Percentiles rank a stretch among this genome's conserved stretches.
Conservation (phyloP, 2,888 invertebrate genomes). For the Busseola fusca region DNA sequence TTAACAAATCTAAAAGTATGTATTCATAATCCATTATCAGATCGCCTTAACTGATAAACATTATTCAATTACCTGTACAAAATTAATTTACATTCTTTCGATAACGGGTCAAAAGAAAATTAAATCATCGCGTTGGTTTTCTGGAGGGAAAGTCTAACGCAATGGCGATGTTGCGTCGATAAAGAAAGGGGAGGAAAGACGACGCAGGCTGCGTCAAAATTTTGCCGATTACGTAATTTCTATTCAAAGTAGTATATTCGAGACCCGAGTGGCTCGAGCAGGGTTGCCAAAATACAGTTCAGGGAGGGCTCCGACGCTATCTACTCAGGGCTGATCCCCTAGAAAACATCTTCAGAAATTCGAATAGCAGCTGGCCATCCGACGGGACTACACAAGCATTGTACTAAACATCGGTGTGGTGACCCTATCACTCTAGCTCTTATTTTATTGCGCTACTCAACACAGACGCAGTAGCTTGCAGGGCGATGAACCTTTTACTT, state of each 20-base stretch:
- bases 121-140: slow-evolving; percentile 67
- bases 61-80: slow-evolving; percentile 46
- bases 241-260: slow-evolving; percentile 79
- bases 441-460: slow-evolving; percentile 44
- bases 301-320: slow-evolving; percentile 49
- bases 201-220: slow-evolving; percentile 75
- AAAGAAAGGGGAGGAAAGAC: slow-evolving; percentile 66
- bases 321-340: slow-evolving; percentile 63
- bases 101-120: slow-evolving; percentile 66
- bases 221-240: slow-evolving; percentile 78
- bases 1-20: neutral
- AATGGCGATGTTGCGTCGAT: slow-evolving; percentile 71
- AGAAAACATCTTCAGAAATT: slow-evolving; percentile 74
- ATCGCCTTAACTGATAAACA: slow-evolving; percentile 15
- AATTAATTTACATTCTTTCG: slow-evolving; percentile 55
- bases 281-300: slow-evolving; percentile 67
- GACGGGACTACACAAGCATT: slow-evolving; percentile 64
- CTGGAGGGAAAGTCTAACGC: slow-evolving; percentile 63
- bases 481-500: slow-evolving; percentile 52
- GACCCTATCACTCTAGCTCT: slow-evolving; percentile 57
- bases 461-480: slow-evolving; percentile 44
- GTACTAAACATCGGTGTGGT: slow-evolving; percentile 58
- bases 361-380: slow-evolving; percentile 71
- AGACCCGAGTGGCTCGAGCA: slow-evolving; percentile 62
- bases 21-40: slow-evolving; percentile 10